phyloP scores from a whole-genome alignment of 2,113 vertebrate species.

The Nibea coibor region DNA sequence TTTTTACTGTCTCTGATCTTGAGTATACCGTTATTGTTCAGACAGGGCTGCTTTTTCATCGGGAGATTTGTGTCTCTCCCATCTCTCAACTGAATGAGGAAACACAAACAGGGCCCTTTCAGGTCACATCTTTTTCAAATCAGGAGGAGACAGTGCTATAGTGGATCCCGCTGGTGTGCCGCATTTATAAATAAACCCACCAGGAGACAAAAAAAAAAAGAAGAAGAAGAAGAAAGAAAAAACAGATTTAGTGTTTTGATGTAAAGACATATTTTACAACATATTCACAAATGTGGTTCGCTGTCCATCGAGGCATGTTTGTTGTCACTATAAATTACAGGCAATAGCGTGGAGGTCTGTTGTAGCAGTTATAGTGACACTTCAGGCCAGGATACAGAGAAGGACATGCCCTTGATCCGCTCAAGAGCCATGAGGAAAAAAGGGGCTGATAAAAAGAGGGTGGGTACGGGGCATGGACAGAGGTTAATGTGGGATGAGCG shows the following conservation, averaged over 20 bases:
- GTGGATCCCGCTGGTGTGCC: slow-evolving; percentile 46
- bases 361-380: slow-evolving; percentile 49
- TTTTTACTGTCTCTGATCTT: slow-evolving; percentile 38
- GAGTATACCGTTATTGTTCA: slow-evolving; percentile 33
- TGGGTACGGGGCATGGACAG: slow-evolving; percentile 59
- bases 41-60: slow-evolving; percentile 38
- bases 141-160: slow-evolving; percentile 42
- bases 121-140: slow-evolving; percentile 73
- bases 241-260: slow-evolving; percentile 13
- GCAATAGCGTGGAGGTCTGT: slow-evolving; percentile 26
- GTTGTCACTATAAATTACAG: slow-evolving; percentile 62
- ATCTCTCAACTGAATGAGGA: slow-evolving; percentile 54
- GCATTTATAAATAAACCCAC: slow-evolving; percentile 53
- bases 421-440: slow-evolving; percentile 58
- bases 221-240: not conserved
- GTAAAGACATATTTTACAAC: slow-evolving; percentile 30
- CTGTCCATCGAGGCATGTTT: slow-evolving; percentile 37
- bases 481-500: slow-evolving; percentile 69
- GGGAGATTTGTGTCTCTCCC: slow-evolving; percentile 42
- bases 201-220: slow-evolving; percentile 27
- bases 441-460: slow-evolving; percentile 44
- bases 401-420: slow-evolving; percentile 76
- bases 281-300: slow-evolving; percentile 18
- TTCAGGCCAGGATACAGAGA: slow-evolving; percentile 56
- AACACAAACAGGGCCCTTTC: slow-evolving; percentile 66